Evolutionary conservation across 2,888 invertebrate genomes (phyloP), one percentile per base, ranked within the genome.

Genomic region (Priocnemis perturbator): DNA sequence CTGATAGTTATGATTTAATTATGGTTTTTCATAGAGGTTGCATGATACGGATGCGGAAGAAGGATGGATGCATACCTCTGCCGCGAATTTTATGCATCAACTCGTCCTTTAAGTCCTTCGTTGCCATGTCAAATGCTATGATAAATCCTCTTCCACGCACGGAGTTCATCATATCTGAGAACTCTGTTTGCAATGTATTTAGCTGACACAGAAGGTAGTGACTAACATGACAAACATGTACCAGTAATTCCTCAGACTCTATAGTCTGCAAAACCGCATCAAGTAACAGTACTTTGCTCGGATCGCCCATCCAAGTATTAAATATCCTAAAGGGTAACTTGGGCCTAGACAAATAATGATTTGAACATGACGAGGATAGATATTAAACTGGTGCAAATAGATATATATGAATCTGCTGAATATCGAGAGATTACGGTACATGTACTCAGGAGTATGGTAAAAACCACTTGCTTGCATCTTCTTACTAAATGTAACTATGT

Each of bases 391-490:
- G 26, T 26, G 3, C 7, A 26, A 1, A 37, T 37, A 37, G 4
- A 2, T 5, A 2, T 26, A 26, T 26, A 26, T 26, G 7, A 1
- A 3, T 37, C 37, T 37, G 2, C 45, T 14, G 17, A 21, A 20
- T 30, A 7, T 48, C 19, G 30, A 0, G 37, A 17, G 11, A 15
- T 44, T 55, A 59, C 48, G 9, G 21, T 73, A 73, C 73, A 65
- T 73, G 30, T 71, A 73, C 59, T 72, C 72, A 9, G 62, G 1
- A 14, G 91, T 93, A 87, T 94, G 95, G 89, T 94, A 99, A 89
- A 95, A 98, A 55, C 99, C 99, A 19, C 98, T 99, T 4, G 97
- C 93, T 83, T 97, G 93, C 96, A 98, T 95, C 90, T 99, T 99
- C 91, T 99, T 99, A 86, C 98, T 98, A 89, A 99, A 99, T 0